Evolutionary conservation across 2,113 vertebrate genomes (phyloP), one percentile per base, ranked within the genome.

Genomic region (Burhinus bistriatus): DNA sequence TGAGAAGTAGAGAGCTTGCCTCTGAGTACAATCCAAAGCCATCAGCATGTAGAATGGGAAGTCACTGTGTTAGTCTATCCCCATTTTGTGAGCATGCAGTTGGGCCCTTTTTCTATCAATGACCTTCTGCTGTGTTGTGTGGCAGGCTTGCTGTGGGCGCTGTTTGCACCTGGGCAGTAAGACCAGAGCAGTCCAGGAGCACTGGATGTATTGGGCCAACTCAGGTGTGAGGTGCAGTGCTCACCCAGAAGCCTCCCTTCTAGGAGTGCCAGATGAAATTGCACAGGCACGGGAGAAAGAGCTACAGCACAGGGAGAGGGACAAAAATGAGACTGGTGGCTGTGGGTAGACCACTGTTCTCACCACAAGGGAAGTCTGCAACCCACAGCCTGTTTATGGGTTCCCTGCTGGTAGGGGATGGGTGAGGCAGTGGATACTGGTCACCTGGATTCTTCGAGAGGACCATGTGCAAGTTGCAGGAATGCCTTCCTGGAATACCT

Each of bases 41-140:
- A 25, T 30, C 9, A 9, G 8, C 7, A 1, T 6, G 21, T 22
- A 15, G 55, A n/a, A 45, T 0, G 7, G 29, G 8, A 26, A 20
- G 27, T 38, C 7, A 1, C 16, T 52, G 45, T 14, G 9, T 13
- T 11, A 61, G 20, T 30, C 21, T 25, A 0, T n/a, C 13, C 13
- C 25, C 2, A 8, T 5, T 16, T 8, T 30, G 7, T 4, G 45
- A 34, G 47, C 9, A 2, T 0, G 2, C 9, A 29, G 18, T 14
- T 23, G 26, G 4, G 26, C 18, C 15, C 17, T 42, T 64, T 32
- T 34, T 30, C 27, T 51, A 4, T 12, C 15, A 13, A 14, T 18
- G 40, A 25, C 11, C 17, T 71, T 49, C 11, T 23, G n/a, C 62
- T 45, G 32, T 0, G 0, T 12, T 15, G 15, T 15, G 42, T 47